Base-by-base conservation (phyloP, 2,797 vertebrate species). In the Leptodactylus fallax region DNA sequence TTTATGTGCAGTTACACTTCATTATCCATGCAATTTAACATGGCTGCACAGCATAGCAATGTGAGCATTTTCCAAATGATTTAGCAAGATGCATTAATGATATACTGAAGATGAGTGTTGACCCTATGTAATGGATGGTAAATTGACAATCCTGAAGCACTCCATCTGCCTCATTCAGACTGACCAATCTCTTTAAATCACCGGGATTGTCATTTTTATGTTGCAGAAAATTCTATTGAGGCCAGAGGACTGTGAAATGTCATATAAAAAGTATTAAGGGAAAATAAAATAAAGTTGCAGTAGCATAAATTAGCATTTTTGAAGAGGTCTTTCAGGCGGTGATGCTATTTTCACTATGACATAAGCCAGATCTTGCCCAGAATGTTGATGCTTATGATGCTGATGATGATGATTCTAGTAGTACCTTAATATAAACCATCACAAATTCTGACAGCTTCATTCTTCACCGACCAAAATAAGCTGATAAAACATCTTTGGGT, bases 51-150 rank as follows among this genome's bases (percentile, higher is more conserved):
- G 90, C 89, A 90, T 91, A 87, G 85, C 90, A 93, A 83, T 71
- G 25, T 0, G 87, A 92, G 89, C 89, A 76, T 91, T 93, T 93
- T 93, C 91, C 80, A 86, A 92, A 87, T 89, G 93, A 94, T 93
- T 95, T 94, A 93, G 91, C 92, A 90, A 91, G 91, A 91, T 91
- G 92, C 91, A 92, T 93, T 95, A 94, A 93, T 92, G 93, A 93
- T 92, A 93, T 89, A 92, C 90, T 92, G 93, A 93, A 92, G 93
- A 94, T 92, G 94, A 94, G 93, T 92, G 93, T 58, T 93, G 94
- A 94, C 94, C 93, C 90, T 91, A 92, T 92, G 93, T 94, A 95
- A 94, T 92, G 93, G 93, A 93, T 90, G 90, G 92, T 94, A 95
- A 94, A 93, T 92, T 76, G 93, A 91, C 90, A 91, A 92, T 94